Conservation (phyloP, 2,888 invertebrate species). For the Synergus japonicus region DNA sequence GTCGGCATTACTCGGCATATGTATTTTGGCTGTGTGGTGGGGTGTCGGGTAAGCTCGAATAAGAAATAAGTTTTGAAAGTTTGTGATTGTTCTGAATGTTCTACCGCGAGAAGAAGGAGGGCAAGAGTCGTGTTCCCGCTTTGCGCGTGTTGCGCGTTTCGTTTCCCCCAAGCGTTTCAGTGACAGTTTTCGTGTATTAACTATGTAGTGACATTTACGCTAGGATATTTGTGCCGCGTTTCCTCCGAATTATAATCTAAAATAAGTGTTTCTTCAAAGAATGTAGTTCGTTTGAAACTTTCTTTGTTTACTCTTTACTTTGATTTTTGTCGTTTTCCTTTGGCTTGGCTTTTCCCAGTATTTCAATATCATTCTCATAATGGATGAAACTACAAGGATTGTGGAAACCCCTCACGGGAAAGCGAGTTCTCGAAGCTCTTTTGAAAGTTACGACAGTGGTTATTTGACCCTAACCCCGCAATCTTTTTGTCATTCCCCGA, state of each 20-base stretch:
- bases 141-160: constrained; percentile 43
- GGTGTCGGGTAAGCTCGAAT: constrained; percentile 27
- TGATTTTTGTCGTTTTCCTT: neutral
- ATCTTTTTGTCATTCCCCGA: constrained; percentile 13
- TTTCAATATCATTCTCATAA: constrained; percentile 6
- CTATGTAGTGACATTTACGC: constrained; percentile 2
- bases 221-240: neutral
- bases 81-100: constrained; percentile 28
- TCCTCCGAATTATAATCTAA: constrained; percentile 26
- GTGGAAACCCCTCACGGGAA: constrained; percentile 45
- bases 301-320: neutral
- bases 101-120: constrained; percentile 38
- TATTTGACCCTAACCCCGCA: constrained; percentile 49
- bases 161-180: constrained; percentile 46
- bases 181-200: constrained; percentile 41
- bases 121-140: constrained; percentile 21
- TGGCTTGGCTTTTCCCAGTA: neutral
- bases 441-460: constrained; percentile 48
- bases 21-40: constrained; percentile 26
- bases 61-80: constrained; percentile 39
- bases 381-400: constrained; percentile 48
- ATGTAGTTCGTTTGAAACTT: neutral
- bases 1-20: no score
- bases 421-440: constrained; percentile 30
- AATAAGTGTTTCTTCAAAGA: constrained; percentile 10